Evolutionary conservation across 1,140 invertebrate genomes (phyloP).

Genomic region (Triops longicaudatus): DNA sequence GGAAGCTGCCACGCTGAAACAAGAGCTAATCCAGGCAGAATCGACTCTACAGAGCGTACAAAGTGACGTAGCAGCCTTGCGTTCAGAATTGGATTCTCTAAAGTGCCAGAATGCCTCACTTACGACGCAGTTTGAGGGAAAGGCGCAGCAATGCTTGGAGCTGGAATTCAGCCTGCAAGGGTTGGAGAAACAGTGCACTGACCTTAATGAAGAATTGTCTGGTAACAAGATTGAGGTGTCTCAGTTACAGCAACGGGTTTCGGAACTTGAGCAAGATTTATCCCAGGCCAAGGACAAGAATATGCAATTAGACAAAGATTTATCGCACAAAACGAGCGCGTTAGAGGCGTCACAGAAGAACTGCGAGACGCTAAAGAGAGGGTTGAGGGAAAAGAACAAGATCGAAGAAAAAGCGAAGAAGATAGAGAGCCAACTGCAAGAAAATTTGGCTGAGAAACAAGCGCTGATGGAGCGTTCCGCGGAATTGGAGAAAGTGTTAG

Average conservation of each 20-base stretch:
- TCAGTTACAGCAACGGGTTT: not conserved
- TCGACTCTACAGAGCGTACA: not conserved
- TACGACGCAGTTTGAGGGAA: not conserved
- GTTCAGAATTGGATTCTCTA: not conserved
- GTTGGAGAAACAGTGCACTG: not conserved
- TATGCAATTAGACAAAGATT: not conserved
- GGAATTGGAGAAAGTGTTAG: conserved; percentile 19
- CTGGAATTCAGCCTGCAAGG: not conserved
- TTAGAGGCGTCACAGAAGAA: not conserved
- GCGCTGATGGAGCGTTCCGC: not conserved
- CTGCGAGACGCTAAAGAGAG: not conserved
- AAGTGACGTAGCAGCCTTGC: not conserved
- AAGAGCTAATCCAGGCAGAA: not conserved
- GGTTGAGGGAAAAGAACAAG: not conserved
- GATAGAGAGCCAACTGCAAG: not conserved
- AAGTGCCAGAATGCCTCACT: not conserved
- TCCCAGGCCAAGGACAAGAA: not conserved
- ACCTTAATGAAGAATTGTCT: not conserved
- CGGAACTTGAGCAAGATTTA: not conserved
- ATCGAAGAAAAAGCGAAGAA: not conserved
- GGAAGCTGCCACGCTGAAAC: not conserved
- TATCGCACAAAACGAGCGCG: not conserved
- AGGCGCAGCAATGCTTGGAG: not conserved
- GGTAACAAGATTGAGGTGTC: not conserved
- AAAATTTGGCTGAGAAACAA: not conserved